phyloP scores from a whole-genome alignment of 37 sponge, comb jelly and placozoan species.

The Hormiphora californensis region DNA sequence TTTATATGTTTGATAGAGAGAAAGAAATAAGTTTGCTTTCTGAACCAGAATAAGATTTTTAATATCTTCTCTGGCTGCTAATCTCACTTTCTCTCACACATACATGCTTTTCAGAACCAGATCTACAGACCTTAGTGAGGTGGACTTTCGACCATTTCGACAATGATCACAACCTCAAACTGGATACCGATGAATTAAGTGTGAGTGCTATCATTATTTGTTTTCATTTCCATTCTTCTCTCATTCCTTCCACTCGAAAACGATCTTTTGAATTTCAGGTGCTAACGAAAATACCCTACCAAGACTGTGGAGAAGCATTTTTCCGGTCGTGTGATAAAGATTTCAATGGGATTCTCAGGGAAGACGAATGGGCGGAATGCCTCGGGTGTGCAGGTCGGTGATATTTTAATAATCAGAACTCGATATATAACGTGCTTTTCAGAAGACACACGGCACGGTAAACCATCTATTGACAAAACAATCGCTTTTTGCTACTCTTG shows the following conservation, averaged over 20 bases:
- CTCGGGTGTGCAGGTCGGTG: conserved; percentile 20
- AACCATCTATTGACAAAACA: no score
- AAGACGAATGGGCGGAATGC: conserved; percentile 1
- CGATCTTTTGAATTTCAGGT: not conserved
- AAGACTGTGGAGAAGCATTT: not conserved
- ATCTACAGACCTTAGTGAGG: not conserved
- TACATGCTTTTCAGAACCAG: not conserved
- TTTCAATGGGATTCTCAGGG: not conserved
- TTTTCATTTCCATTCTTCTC: not conserved
- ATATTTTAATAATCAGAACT: not conserved
- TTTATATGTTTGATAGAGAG: no score
- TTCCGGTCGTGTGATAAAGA: conserved; percentile 10
- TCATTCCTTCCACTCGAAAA: not conserved
- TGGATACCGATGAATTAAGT: not conserved
- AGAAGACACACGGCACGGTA: no score
- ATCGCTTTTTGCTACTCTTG: not conserved
- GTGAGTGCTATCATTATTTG: no score
- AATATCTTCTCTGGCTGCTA: no score
- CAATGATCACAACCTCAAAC: not conserved
- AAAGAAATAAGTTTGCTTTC: no score
- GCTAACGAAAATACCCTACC: not conserved
- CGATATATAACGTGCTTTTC: no score
- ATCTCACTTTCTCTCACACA: no score
- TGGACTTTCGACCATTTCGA: conserved; percentile 21
- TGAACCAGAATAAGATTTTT: no score